phyloP scores from a whole-genome alignment of 2,888 invertebrate species.

The Cistogaster globosa region DNA sequence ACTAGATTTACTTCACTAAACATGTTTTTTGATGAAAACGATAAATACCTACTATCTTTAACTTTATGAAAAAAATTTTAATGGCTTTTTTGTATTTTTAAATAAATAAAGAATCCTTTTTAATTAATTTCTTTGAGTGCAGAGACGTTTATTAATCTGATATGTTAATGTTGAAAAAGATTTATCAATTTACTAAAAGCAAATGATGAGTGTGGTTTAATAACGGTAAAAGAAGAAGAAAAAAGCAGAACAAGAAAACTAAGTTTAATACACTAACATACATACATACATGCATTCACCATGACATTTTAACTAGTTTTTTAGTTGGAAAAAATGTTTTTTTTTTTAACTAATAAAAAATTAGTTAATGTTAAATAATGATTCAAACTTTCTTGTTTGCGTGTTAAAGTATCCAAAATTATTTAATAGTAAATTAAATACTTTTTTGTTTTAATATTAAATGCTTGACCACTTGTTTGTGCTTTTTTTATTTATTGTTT shows the following conservation, averaged over 20 bases:
- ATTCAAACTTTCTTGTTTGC: neutral
- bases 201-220: conserved; percentile 22
- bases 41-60: too few species aligned
- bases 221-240: conserved; percentile 22
- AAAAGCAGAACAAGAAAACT: neutral
- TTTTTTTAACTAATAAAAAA: too few species aligned
- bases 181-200: conserved; percentile 27
- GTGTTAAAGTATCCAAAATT: neutral
- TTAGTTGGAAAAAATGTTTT: too few species aligned
- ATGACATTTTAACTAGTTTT: too few species aligned
- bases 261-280: neutral
- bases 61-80: too few species aligned
- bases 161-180: conserved; percentile 23
- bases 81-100: too few species aligned
- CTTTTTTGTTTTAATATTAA: neutral
- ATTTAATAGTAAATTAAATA: neutral
- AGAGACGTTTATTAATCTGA: conserved; percentile 23
- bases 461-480: neutral
- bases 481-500: neutral
- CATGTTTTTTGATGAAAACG: too few species aligned
- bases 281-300: neutral
- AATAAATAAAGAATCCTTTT: too few species aligned
- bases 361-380: too few species aligned
- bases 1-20: too few species aligned
- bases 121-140: conserved; percentile 20